Evolutionary conservation across 2,888 invertebrate species (phyloP).

Genomic region (Geotrupes spiniger): DNA sequence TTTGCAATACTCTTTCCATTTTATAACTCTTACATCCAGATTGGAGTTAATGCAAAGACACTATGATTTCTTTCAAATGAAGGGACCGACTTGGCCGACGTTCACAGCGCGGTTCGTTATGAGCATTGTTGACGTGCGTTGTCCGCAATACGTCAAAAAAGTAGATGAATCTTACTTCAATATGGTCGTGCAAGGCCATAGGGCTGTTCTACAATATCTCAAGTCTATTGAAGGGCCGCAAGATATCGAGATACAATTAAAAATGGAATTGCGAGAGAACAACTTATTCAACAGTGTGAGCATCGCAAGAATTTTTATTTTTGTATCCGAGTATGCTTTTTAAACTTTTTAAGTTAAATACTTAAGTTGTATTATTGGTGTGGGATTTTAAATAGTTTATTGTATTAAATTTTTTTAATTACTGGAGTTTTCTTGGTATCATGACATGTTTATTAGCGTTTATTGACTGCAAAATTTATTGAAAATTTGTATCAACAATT

Average conservation of each 20-base stretch:
- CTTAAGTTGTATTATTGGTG: conserved; percentile 7
- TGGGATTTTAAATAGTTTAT: conserved; percentile 5
- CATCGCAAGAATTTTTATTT: conserved; percentile 80
- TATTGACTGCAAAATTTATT: not conserved
- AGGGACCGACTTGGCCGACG: conserved; percentile 71
- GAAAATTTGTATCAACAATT: no score
- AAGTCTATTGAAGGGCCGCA: conserved; percentile 81
- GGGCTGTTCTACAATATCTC: conserved; percentile 75
- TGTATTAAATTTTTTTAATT: conserved; percentile 3
- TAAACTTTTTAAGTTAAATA: conserved; percentile 41
- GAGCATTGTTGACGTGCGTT: conserved; percentile 63
- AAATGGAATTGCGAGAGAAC: conserved; percentile 77
- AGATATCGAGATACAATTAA: conserved; percentile 82
- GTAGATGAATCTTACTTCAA: conserved; percentile 48
- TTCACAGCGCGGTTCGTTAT: conserved; percentile 75
- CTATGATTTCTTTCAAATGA: conserved; percentile 83
- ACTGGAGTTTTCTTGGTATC: not conserved
- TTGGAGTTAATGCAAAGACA: conserved; percentile 61
- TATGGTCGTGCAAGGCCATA: conserved; percentile 50
- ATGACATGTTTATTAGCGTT: not conserved
- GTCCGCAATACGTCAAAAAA: conserved; percentile 57
- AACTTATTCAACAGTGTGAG: conserved; percentile 76
- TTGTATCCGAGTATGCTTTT: conserved; percentile 81
- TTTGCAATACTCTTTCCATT: conserved; percentile 87
- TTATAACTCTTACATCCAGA: conserved; percentile 87